A percentile compares a stretch with the other conserved stretches of the same genome.
These are phyloP conservation scores for Euphonia xanthogaster DNA, from an alignment of 2,797 vertebrate genomes.

Conservation along the genomic window DNA sequence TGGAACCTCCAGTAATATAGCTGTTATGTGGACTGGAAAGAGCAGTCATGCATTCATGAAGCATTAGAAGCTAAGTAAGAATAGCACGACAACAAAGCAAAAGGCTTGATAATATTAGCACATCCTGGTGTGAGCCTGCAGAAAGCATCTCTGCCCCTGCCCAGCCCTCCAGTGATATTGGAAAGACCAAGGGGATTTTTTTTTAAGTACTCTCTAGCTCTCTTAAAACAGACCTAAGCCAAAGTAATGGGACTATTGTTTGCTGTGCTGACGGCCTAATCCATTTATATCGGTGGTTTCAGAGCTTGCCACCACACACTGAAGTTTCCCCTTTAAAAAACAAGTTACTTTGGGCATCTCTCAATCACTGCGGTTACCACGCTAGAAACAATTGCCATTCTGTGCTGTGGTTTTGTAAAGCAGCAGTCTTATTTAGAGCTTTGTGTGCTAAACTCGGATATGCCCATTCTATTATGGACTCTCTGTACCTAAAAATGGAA, in stretches of 20 bases:
- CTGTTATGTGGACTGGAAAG: slow-evolving; percentile 57
- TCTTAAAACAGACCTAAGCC: slow-evolving; percentile 54
- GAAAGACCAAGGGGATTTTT: background rate
- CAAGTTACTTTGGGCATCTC: slow-evolving; percentile 33
- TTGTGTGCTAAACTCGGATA: slow-evolving; percentile 35
- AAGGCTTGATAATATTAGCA: background rate
- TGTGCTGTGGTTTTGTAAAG: slow-evolving; percentile 68
- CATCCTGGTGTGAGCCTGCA: background rate
- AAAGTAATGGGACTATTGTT: slow-evolving; percentile 44
- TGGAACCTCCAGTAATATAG: slow-evolving; percentile 61
- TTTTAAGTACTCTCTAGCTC: background rate
- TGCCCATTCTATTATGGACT: slow-evolving; percentile 42
- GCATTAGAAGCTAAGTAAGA: slow-evolving; percentile 19
- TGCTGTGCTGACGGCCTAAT: background rate
- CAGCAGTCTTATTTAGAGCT: slow-evolving; percentile 61
- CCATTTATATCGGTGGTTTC: slow-evolving; percentile 57
- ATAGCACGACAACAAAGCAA: background rate
- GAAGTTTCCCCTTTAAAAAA: slow-evolving; percentile 44
- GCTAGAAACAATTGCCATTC: slow-evolving; percentile 59
- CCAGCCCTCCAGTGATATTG: background rate
- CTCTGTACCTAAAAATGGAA: slow-evolving; percentile 69
- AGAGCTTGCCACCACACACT: background rate
- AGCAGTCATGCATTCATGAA: background rate
- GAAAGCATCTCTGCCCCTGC: background rate
- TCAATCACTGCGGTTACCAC: slow-evolving; percentile 47